These are phyloP conservation scores for Amphiduros pacificus DNA, from an alignment of 2,888 invertebrate species.

Conservation along the genomic window DNA sequence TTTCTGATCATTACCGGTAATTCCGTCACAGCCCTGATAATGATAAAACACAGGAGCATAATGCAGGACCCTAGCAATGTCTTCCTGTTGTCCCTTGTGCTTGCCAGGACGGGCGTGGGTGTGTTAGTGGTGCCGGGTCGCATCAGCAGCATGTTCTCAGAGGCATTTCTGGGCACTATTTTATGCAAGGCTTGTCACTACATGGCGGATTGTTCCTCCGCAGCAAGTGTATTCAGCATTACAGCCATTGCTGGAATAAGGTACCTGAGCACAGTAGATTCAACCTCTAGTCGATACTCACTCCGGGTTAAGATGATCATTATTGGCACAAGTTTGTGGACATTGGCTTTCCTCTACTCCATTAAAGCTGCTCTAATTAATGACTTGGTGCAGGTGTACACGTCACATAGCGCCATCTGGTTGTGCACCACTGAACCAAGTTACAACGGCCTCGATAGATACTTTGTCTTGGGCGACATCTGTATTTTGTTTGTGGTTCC, in stretches of 20 bases:
- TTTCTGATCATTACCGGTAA: constrained; percentile 9
- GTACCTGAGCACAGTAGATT: constrained; percentile 7
- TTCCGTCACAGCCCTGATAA: background rate
- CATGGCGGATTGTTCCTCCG: constrained; percentile 5
- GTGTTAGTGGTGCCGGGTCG: constrained; percentile 20
- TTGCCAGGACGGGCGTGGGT: constrained; percentile 14
- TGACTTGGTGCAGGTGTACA: constrained; percentile 3
- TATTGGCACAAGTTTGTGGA: no score
- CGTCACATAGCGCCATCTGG: background rate
- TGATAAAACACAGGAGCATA: background rate
- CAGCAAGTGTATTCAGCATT: constrained; percentile 12
- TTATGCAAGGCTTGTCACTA: constrained; percentile 21
- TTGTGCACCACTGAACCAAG: constrained; percentile 7
- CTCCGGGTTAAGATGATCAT: constrained; percentile 2
- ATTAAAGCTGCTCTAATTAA: constrained; percentile 9
- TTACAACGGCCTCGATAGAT: constrained; percentile 4
- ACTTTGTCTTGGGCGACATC: constrained; percentile 15
- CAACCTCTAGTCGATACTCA: background rate
- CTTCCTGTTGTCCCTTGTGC: constrained; percentile 19
- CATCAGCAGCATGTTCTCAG: constrained; percentile 19
- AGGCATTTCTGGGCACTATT: constrained; percentile 13
- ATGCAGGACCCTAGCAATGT: constrained; percentile 9
- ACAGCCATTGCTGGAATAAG: constrained; percentile 13
- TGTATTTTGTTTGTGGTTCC: constrained; percentile 14
- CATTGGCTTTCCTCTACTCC: constrained; percentile 9